phyloP scores from a whole-genome alignment of 2,888 invertebrate species.

The Cylindroiulus punctatus region DNA sequence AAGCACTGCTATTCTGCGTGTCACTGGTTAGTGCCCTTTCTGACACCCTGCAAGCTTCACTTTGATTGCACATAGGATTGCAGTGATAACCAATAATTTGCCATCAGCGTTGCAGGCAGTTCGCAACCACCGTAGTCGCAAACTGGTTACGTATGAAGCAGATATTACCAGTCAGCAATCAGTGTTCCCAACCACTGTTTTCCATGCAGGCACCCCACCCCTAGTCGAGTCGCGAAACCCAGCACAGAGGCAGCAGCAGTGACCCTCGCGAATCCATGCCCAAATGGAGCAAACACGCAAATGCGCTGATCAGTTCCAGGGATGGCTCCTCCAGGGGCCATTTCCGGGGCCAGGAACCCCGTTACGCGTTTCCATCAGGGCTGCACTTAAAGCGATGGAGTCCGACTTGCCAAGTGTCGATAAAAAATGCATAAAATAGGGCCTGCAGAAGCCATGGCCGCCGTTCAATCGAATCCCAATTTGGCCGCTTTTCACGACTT shows the following conservation, averaged over 20 bases:
- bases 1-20: no score
- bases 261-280: neutral
- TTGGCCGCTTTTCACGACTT: neutral
- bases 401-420: conserved; percentile 3
- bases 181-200: no score
- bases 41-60: no score
- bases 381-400: conserved; percentile 1
- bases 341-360: conserved; percentile 34
- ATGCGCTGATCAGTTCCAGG: neutral
- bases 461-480: conserved; percentile 33
- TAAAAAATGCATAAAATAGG: conserved; percentile 37
- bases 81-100: no score
- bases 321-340: conserved; percentile 42
- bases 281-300: conserved; percentile 17
- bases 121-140: no score
- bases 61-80: no score
- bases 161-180: no score
- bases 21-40: no score
- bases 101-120: no score
- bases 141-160: no score
- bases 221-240: no score
- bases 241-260: neutral
- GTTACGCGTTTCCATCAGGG: conserved; percentile 23
- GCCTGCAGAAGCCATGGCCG: neutral
- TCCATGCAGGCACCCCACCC: no score